Evolutionary conservation across 92 coral and sea anemone genomes (phyloP), one percentile per base, ranked within the genome.

Genomic region (Heteractis magnifica): DNA sequence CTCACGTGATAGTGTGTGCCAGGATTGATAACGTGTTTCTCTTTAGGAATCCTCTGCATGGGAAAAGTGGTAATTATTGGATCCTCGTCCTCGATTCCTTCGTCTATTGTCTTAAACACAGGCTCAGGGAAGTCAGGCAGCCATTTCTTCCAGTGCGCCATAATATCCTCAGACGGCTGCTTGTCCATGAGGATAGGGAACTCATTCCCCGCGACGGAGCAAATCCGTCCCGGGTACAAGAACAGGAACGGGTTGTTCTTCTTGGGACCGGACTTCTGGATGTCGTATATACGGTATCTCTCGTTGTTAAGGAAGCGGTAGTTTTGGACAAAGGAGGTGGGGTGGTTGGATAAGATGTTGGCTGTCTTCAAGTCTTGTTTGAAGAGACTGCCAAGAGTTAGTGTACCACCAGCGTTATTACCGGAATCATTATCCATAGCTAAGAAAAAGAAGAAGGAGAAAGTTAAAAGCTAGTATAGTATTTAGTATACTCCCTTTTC

Each of bases 101-200:
- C 89, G 52, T 87, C 94, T 49, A 91, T 79, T 52, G 88, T 88
- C 83, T 79, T 87, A 52, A 82, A 65, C 76, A 71, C 90, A 21
- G 94, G 90, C 65, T 91, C 88, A 4, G 89, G 89, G 80, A 88
- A 91, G n/a, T 77, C 83, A 10, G 92, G 92, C 76, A 89, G 82
- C 94, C 94, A 91, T 81, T 79, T 84, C 81, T 86, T 91, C 94
- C 94, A 91, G 82, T 91, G 94, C 13, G 82, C 64, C 77, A 70
- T 80, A 52, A 91, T 87, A 75, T 82, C 76, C 44, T 76, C 84
- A 68, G 84, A 82, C 64, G 94, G 94, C 49, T 84, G 88, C 48
- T 89, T 81, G 89, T 88, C 92, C 92, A 91, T 77, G 15, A 88
- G 91, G 21, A 89, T 89, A 51, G 94, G 94, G 55, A 91, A 87